Base-by-base conservation (phyloP, 2,888 invertebrate species). In the Amorpha juglandis region DNA sequence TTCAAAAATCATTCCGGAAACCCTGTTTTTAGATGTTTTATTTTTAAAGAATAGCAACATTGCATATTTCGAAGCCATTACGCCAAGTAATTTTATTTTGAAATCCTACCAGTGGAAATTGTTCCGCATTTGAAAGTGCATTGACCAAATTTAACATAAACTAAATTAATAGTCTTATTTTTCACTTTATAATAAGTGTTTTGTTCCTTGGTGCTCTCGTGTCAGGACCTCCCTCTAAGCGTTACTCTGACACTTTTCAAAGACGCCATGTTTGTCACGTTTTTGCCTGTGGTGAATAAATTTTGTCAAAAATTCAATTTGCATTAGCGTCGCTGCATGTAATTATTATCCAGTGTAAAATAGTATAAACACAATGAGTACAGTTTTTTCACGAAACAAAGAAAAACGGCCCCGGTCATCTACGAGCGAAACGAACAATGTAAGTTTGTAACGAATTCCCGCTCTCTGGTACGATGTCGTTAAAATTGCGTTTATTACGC, bases 221-320 rank as follows among this genome's bases (percentile, higher is more conserved):
- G 33, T 63, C 47, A 48, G 66, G 71, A 73, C 76, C 73, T 76
- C 76, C 75, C 72, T 74, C 74, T 68, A 72, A 78, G 73, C 77
- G 70, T 75, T 70, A 75, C 75, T 76, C 71, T 86, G 87, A 86
- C 86, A 84, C 78, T 79, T 82, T 81, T 74, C 71, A 73, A 65
- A 73, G 89, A 89, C 91, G 91, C 91, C 91, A 92, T 92, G 84
- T 91, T 91, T 88, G 91, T 92, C 91, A 91, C 91, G 91, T 91
- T 92, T 92, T 90, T 88, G 81, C 85, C 78, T 86, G 82, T 87
- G 81, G 82, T 84, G 85, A 84, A 83, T 84, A 81, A 74, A 82
- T 82, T 82, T 81, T 79, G 77, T 70, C 73, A 81, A 81, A 83
- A 81, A 78, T 77, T 79, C 52, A 68, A 71, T 72, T 72, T 73